Evolutionary conservation across 2,113 vertebrate genomes (phyloP), one percentile per base, ranked within the genome.

Genomic region (Nothoprocta pentlandii): DNA sequence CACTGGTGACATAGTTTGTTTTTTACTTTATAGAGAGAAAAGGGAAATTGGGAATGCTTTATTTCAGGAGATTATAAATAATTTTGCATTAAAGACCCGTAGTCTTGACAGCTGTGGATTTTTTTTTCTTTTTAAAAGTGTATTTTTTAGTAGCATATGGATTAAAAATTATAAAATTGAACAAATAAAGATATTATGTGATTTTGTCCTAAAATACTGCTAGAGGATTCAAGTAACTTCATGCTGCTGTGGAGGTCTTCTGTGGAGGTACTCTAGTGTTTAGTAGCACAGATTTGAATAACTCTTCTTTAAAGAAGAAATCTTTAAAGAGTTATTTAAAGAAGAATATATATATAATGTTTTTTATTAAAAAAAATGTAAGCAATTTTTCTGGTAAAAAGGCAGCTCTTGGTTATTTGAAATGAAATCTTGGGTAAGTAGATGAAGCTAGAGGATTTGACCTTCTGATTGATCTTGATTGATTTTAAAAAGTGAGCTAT

Each of bases 21-120:
- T 94, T 94, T 95, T 92, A 70, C 84, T 76, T 91, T 86, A 78
- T 85, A 73, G 13, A 12, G 25, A 85, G 34, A 0, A 3, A 95
- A 93, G 32, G 66, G 32, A 71, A 93, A 87, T 51, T 64, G 58
- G 70, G 74, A 91, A 81, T 80, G 10, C 28, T 75, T 80, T 62
- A 73, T 85, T 94, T 88, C 62, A 90, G 53, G 54, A 76, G 73
- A 86, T 93, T 92, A 92, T 84, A 92, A 89, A 80, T 61, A 92
- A 68, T 22, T 71, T 30, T 85, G 44, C 44, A 58, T 93, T 70
- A 91, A 93, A 92, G 46, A 86, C 12, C 12, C 22, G 63, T 30
- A 54, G 39, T 67, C 51, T 83, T 61, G 75, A 92, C 94, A 74
- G 42, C n/a, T 26, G 17, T 23, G 19, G 32, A 10, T 25, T 21